Evolutionary conservation across 1,140 invertebrate genomes (phyloP).

Genomic region (Hycleus cichorii): DNA sequence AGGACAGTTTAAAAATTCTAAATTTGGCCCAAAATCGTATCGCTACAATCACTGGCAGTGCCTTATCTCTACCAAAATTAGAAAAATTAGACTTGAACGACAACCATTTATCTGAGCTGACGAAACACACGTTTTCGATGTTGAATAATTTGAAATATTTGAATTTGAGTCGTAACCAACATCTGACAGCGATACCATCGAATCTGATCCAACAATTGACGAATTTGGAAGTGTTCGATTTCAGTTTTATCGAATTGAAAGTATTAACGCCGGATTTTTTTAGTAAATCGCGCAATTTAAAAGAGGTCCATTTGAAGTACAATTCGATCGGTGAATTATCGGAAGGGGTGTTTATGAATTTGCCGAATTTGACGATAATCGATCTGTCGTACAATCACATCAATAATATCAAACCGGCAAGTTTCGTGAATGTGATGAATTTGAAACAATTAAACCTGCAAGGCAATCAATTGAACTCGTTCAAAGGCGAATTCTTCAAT

Average conservation of each 20-base stretch:
- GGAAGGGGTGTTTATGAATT: constrained; percentile 63
- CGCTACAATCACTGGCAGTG: constrained; percentile 53
- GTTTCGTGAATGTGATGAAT: constrained; percentile 61
- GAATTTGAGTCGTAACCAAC: constrained; percentile 69
- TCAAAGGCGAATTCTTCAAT: constrained; percentile 72
- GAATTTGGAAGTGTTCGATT: constrained; percentile 58
- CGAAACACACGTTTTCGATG: constrained; percentile 59
- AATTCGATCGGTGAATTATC: constrained; percentile 64
- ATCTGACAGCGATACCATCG: constrained; percentile 53
- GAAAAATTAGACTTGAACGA: constrained; percentile 67
- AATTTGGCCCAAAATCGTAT: constrained; percentile 72
- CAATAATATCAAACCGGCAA: constrained; percentile 60
- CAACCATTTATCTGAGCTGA: constrained; percentile 66
- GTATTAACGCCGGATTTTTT: constrained; percentile 64
- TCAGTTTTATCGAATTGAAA: constrained; percentile 65
- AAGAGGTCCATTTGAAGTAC: constrained; percentile 56
- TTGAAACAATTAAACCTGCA: constrained; percentile 59
- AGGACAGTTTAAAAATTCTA: constrained; percentile 62
- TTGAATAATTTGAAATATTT: constrained; percentile 62
- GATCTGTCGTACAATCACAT: constrained; percentile 72
- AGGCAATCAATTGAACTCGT: constrained; percentile 63
- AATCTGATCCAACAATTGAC: constrained; percentile 53
- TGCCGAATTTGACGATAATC: constrained; percentile 61
- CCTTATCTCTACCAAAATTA: constrained; percentile 57
- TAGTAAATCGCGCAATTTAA: constrained; percentile 55